phyloP scores from a whole-genome alignment of 2,888 invertebrate species.

The Cheilosia impressa region DNA sequence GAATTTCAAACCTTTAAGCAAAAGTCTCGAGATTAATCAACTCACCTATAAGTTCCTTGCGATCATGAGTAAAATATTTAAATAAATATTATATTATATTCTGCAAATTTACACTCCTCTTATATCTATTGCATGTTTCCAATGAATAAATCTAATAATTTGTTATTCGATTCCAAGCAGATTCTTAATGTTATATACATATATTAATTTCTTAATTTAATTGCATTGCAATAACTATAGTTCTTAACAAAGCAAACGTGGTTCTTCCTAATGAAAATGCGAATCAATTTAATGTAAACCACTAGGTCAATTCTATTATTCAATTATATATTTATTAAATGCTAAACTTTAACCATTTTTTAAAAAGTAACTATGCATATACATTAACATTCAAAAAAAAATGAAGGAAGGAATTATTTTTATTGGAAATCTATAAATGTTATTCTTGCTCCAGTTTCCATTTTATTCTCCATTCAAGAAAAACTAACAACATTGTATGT shows the following conservation, averaged over 20 bases:
- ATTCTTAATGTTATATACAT: not conserved
- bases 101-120: no score
- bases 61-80: no score
- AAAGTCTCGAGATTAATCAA: no score
- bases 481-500: constrained; percentile 29
- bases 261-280: constrained; percentile 54
- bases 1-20: no score
- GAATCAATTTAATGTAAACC: constrained; percentile 60
- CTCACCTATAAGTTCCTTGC: no score
- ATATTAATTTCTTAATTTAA: constrained; percentile 4
- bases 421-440: constrained; percentile 32
- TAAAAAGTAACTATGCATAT: constrained; percentile 34
- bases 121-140: not conserved
- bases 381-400: constrained; percentile 40
- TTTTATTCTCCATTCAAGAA: constrained; percentile 39
- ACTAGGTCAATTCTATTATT: constrained; percentile 69
- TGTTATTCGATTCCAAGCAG: not conserved
- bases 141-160: constrained; percentile 1
- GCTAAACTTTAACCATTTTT: constrained; percentile 37
- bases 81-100: not conserved
- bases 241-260: constrained; percentile 34
- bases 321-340: constrained; percentile 64
- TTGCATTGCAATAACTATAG: constrained; percentile 29
- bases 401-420: constrained; percentile 31
- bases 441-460: constrained; percentile 42